Base-by-base conservation (phyloP, 2,888 invertebrate genomes). In the Trissolcus brochymenae region DNA sequence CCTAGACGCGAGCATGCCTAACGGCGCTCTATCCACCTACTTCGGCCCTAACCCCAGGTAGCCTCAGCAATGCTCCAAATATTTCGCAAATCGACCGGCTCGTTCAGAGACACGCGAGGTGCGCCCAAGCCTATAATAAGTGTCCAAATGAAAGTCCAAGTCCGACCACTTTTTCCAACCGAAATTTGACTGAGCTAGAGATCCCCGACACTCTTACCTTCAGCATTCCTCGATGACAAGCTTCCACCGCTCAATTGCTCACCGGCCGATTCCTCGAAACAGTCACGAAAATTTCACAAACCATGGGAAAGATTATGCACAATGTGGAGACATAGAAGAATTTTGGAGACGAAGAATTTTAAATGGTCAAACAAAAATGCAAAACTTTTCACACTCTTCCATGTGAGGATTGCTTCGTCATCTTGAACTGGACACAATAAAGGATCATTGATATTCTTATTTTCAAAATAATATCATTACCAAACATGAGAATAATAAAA, bases 21-120 rank as follows among this genome's bases (percentile, higher is more conserved):
- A 65, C 66, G 71, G 66, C 51, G 25, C 43, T 70, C 61, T 53
- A 66, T 65, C 65, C 73, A 56, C 53, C 66, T 67, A 46, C 68
- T 64, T 40, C 74, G 51, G 76, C 78, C 78, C 51, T 60, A 65
- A 76, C 76, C 64, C 7, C 41, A 29, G 16, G 49, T 49, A n/a
- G 9, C n/a, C 1, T 35, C 56, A 13, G 84, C 86, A 86, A 87
- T 87, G 84, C 87, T 86, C 84, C 83, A 84, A 87, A 87, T 88
- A 87, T 86, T 87, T 86, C 81, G 71, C 85, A 87, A 88, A 88
- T 87, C 82, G 84, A 83, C 83, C 81, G 73, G 71, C 82, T 74
- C 57, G 66, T 49, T 16, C 71, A 76, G 67, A 79, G 61, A 76
- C 79, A 80, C 78, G 80, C 80, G 67, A 78, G 57, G 55, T 25